These are phyloP conservation scores for Ectropis crepuscularia DNA, from an alignment of 2,888 invertebrate species.

Conservation along the genomic window DNA sequence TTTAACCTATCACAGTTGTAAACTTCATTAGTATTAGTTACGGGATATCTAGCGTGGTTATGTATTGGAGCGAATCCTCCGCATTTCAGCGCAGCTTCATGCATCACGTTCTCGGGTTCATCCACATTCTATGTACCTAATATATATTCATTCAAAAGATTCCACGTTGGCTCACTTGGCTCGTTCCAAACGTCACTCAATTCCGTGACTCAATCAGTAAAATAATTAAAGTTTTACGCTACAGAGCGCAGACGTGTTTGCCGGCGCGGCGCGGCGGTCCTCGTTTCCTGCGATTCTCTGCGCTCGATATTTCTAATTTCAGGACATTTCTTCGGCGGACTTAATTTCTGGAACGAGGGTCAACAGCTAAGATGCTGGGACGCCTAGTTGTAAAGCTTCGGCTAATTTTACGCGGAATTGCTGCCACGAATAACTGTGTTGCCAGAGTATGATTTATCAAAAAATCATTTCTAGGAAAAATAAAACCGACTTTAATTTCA, in stretches of 20 bases:
- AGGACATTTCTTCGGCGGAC: constrained; percentile 16
- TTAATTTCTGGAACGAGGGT: constrained; percentile 30
- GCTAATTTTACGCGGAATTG: constrained; percentile 59
- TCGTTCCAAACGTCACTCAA: not conserved
- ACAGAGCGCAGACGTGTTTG: constrained; percentile 1
- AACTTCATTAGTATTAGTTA: too few relatives aligned
- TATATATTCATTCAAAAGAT: not conserved
- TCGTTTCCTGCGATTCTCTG: constrained; percentile 17
- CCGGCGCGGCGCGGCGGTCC: constrained; percentile 3
- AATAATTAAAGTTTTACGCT: constrained; percentile 5
- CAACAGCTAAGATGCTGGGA: constrained; percentile 28
- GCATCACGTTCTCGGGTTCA: too few relatives aligned
- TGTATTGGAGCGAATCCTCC: too few relatives aligned
- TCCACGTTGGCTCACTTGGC: not conserved
- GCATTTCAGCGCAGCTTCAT: too few relatives aligned
- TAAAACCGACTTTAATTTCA: too few relatives aligned
- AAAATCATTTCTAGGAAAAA: too few relatives aligned
- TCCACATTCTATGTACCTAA: not conserved
- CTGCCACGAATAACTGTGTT: constrained; percentile 34
- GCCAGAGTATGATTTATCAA: too few relatives aligned
- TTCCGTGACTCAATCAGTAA: not conserved
- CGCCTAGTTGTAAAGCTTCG: constrained; percentile 49
- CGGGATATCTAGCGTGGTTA: too few relatives aligned
- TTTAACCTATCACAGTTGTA: too few relatives aligned
- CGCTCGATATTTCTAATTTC: constrained; percentile 29